Percentiles rank a stretch among this genome's conserved stretches.
These are phyloP conservation scores for Harpalus rufipes DNA, from an alignment of 2,888 invertebrate species.

Conservation along the genomic window DNA sequence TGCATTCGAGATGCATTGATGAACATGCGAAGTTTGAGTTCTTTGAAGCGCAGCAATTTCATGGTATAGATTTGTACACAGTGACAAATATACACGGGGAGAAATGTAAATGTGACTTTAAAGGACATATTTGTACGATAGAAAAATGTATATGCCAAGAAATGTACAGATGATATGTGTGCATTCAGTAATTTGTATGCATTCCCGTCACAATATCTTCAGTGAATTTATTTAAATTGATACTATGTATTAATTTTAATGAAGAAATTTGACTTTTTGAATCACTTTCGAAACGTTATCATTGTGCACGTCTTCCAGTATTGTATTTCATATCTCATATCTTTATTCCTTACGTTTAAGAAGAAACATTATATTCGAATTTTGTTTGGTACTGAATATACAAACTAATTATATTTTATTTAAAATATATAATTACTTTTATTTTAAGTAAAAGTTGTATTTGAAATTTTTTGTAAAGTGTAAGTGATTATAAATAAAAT, in stretches of 20 bases:
- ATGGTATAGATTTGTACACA: no score
- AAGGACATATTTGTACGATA: no score
- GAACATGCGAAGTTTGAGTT: no score
- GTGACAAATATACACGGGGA: no score
- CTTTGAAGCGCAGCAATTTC: no score
- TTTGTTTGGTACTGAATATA: neutral
- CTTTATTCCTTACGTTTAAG: neutral
- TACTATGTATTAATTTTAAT: neutral
- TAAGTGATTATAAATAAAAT: slow-evolving; percentile 52
- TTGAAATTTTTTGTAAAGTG: slow-evolving; percentile 22
- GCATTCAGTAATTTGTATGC: no score
- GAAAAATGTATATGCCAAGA: no score
- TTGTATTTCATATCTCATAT: slow-evolving; percentile 31
- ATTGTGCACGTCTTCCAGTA: slow-evolving; percentile 55
- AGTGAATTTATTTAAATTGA: neutral
- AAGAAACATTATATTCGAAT: slow-evolving; percentile 16
- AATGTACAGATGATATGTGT: no score
- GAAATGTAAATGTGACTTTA: no score
- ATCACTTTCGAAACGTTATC: slow-evolving; percentile 37
- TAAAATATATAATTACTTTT: slow-evolving; percentile 1
- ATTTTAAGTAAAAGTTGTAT: slow-evolving; percentile 29
- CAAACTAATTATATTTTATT: no score
- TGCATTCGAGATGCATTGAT: no score
- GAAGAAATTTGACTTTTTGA: neutral
- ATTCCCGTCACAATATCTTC: neutral